phyloP scores from a whole-genome alignment of 2,797 vertebrate genomes.

The Stomatorhinus walkeri region DNA sequence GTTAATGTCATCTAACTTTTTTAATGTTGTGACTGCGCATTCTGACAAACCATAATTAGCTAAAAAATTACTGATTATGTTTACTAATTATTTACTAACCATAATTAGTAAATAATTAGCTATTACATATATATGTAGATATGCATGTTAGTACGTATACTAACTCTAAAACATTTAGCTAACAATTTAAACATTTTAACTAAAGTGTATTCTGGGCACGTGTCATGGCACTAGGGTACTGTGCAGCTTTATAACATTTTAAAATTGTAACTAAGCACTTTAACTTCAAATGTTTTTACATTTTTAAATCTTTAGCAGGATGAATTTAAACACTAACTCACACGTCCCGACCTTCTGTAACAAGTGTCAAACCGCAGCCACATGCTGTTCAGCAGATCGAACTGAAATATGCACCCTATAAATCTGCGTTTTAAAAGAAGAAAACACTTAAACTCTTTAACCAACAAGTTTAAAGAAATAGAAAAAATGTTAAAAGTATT shows the following conservation, averaged over 20 bases:
- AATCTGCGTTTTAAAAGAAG: background rate
- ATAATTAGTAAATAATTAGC: background rate
- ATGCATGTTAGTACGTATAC: background rate
- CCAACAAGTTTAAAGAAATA: background rate
- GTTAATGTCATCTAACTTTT: background rate
- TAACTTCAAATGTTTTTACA: background rate
- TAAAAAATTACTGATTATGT: too few species aligned
- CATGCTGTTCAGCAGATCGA: background rate
- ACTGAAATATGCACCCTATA: background rate
- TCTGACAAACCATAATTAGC: background rate
- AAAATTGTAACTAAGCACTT: background rate
- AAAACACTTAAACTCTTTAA: background rate
- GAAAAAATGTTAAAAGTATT: background rate
- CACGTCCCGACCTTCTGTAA: background rate
- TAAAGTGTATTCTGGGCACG: background rate
- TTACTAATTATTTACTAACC: too few species aligned
- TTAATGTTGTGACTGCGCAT: background rate
- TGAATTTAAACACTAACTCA: background rate
- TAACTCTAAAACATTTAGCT: too few species aligned
- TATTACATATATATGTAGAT: background rate
- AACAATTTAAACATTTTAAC: too few species aligned
- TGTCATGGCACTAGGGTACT: too few species aligned
- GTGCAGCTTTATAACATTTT: background rate
- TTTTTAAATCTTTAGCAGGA: background rate
- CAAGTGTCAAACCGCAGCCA: background rate